phyloP scores from a whole-genome alignment of 2,797 vertebrate species.

The Galagoides demidoff region DNA sequence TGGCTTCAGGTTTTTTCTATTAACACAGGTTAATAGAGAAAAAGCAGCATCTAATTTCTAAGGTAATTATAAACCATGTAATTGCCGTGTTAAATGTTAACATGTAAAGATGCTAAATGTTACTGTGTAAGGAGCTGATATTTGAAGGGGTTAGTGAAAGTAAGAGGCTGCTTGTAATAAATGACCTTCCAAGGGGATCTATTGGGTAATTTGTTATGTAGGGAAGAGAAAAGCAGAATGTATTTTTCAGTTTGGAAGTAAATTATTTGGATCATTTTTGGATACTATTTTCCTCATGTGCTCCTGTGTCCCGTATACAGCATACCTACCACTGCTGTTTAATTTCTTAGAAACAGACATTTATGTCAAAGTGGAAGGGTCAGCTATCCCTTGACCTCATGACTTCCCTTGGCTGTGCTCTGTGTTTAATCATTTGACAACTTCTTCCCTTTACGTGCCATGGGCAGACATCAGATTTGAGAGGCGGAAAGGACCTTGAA shows the following conservation, averaged over 20 bases:
- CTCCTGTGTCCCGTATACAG: not conserved
- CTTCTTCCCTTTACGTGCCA: not conserved
- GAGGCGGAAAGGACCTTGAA: not conserved
- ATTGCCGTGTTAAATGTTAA: not conserved
- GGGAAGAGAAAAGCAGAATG: not conserved
- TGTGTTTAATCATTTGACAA: not conserved
- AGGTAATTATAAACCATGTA: not conserved
- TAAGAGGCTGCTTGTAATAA: slow-evolving; percentile 10
- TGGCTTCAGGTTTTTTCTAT: not conserved
- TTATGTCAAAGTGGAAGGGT: not conserved
- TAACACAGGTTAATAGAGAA: not conserved
- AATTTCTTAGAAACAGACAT: slow-evolving; percentile 22
- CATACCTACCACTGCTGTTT: not conserved
- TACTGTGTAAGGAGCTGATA: not conserved
- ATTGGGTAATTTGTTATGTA: not conserved
- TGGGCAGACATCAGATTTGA: not conserved
- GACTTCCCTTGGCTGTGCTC: not conserved
- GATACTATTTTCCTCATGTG: not conserved
- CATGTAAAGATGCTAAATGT: not conserved
- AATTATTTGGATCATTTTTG: not conserved
- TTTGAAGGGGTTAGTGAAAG: not conserved
- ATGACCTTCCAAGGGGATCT: not conserved
- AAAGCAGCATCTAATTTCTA: not conserved
- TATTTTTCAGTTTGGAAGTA: not conserved
- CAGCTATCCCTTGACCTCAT: not conserved